phyloP scores from a whole-genome alignment of 2,888 invertebrate genomes.

The Notocelia uddmanniana region DNA sequence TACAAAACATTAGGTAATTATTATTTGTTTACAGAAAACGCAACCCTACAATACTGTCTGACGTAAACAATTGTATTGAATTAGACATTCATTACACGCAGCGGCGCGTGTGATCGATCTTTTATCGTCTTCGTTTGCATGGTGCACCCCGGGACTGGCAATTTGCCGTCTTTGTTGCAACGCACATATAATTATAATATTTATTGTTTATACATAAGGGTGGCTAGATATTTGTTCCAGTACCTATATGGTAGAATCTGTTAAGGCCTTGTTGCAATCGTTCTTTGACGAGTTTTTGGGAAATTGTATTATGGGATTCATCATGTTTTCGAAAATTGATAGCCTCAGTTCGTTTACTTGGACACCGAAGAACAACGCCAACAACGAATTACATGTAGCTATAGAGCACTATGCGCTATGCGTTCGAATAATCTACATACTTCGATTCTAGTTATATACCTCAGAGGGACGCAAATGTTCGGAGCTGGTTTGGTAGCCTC shows the following conservation, averaged over 20 bases:
- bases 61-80: background rate
- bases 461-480: too few species aligned
- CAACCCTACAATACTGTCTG: background rate
- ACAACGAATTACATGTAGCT: too few species aligned
- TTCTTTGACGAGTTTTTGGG: too few species aligned
- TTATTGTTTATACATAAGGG: background rate
- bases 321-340: too few species aligned
- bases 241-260: background rate
- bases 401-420: too few species aligned
- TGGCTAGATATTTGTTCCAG: background rate
- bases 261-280: too few species aligned
- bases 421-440: too few species aligned
- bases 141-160: constrained; percentile 30
- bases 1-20: background rate
- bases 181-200: constrained; percentile 1
- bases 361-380: too few species aligned
- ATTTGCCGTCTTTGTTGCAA: constrained; percentile 33
- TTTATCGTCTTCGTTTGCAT: constrained; percentile 39
- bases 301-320: too few species aligned
- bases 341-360: too few species aligned
- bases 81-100: constrained; percentile 36
- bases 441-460: too few species aligned
- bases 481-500: too few species aligned
- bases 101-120: constrained; percentile 41
- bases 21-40: background rate